These are phyloP conservation scores for Orientallactaga sibirica DNA, from an alignment of 2,797 vertebrate genomes.

Conservation along the genomic window DNA sequence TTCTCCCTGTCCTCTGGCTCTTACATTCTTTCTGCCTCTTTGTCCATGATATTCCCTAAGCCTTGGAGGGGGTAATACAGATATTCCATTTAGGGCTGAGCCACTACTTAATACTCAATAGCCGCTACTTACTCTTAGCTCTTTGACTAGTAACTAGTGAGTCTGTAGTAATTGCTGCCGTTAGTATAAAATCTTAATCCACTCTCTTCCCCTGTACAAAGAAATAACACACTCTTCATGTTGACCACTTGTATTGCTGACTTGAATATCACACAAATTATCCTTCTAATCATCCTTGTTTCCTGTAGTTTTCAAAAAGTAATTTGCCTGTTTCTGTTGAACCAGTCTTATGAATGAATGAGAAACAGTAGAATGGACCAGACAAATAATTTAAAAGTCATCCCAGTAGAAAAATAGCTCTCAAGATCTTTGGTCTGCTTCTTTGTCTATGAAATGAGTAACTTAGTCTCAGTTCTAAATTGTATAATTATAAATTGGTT, in stretches of 20 bases:
- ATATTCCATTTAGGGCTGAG: too few species aligned
- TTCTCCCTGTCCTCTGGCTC: too few species aligned
- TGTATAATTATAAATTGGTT: constrained; percentile 23
- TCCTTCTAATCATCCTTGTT: constrained; percentile 47
- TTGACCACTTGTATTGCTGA: constrained; percentile 38
- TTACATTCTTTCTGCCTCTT: too few species aligned
- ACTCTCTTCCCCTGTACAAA: neutral
- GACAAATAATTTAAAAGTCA: constrained; percentile 15
- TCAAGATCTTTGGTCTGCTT: neutral
- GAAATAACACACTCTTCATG: neutral
- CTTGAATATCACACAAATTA: neutral
- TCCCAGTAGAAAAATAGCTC: neutral
- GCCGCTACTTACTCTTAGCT: too few species aligned
- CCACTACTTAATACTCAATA: too few species aligned
- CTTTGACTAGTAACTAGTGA: too few species aligned
- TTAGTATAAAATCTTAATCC: too few species aligned
- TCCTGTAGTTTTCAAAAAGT: constrained; percentile 45
- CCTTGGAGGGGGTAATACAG: too few species aligned
- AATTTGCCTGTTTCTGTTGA: constrained; percentile 40
- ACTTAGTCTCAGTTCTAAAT: constrained; percentile 8
- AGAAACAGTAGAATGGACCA: neutral
- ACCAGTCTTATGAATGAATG: neutral
- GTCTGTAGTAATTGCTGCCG: too few species aligned
- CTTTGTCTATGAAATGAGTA: neutral
- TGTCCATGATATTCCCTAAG: too few species aligned